Percentiles rank a stretch among this genome's conserved stretches.
These are phyloP conservation scores for Drosophila affinis DNA, from an alignment of 2,888 invertebrate species.

Conservation along the genomic window DNA sequence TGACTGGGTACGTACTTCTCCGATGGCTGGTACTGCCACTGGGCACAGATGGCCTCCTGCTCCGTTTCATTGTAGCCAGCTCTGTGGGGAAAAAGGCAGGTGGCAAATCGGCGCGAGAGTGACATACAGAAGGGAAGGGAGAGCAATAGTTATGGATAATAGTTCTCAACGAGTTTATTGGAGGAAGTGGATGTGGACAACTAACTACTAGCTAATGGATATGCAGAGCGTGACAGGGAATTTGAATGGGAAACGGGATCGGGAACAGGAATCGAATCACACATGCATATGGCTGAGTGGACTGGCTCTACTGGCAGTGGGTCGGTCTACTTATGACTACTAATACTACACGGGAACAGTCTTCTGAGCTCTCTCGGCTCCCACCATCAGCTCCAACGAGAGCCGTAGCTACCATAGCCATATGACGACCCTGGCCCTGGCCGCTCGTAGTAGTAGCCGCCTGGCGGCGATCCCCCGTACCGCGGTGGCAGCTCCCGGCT, in stretches of 20 bases:
- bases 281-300: constrained; percentile 20
- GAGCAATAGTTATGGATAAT: neutral
- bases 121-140: constrained; percentile 3
- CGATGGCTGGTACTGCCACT: constrained; percentile 87
- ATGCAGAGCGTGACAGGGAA: neutral
- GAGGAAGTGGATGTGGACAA: constrained; percentile 3
- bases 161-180: constrained; percentile 26
- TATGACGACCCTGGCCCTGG: constrained; percentile 33
- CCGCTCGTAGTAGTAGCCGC: constrained; percentile 59
- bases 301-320: neutral
- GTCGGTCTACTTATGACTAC: constrained; percentile 21
- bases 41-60: constrained; percentile 86
- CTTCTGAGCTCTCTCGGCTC: constrained; percentile 21
- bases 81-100: constrained; percentile 77
- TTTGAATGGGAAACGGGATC: neutral
- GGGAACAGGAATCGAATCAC: neutral
- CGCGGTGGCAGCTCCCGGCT: constrained; percentile 63
- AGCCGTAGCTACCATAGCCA: constrained; percentile 21
- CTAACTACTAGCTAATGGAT: constrained; percentile 12
- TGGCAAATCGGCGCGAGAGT: constrained; percentile 8
- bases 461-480: constrained; percentile 3
- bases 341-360: constrained; percentile 41
- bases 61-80: constrained; percentile 86
- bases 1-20: constrained; percentile 86
- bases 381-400: constrained; percentile 25